phyloP scores from a whole-genome alignment of 2,113 vertebrate genomes.

The Lagopus muta region DNA sequence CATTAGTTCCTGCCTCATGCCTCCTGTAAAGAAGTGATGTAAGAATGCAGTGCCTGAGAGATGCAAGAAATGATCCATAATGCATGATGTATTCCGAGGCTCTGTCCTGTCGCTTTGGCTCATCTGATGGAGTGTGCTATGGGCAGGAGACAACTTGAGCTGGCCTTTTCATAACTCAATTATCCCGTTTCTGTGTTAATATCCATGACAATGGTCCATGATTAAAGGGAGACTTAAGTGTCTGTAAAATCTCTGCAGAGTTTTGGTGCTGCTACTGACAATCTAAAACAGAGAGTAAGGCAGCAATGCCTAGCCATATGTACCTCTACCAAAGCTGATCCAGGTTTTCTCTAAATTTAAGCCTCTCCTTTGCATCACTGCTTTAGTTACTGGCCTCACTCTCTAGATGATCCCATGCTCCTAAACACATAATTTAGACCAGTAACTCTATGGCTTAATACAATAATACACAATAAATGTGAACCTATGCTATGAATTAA shows the following conservation, averaged over 20 bases:
- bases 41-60: conserved; percentile 45
- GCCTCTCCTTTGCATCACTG: background rate
- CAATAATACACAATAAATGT: background rate
- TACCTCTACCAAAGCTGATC: background rate
- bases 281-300: background rate
- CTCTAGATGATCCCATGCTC: background rate
- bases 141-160: background rate
- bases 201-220: background rate
- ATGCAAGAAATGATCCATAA: background rate
- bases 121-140: background rate
- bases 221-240: background rate
- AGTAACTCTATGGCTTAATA: background rate
- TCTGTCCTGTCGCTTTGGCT: background rate
- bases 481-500: background rate
- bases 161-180: background rate
- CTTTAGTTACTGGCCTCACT: background rate
- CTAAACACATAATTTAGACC: background rate
- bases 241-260: background rate
- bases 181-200: background rate
- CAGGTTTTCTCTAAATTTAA: background rate
- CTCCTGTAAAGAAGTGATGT: conserved; percentile 43
- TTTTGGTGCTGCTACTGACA: background rate
- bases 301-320: background rate
- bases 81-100: background rate
- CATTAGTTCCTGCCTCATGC: conserved; percentile 41